Percentiles rank a stretch among this genome's conserved stretches.
Conservation (phyloP, 2,113 vertebrate genomes). For the Sitta europaea region DNA sequence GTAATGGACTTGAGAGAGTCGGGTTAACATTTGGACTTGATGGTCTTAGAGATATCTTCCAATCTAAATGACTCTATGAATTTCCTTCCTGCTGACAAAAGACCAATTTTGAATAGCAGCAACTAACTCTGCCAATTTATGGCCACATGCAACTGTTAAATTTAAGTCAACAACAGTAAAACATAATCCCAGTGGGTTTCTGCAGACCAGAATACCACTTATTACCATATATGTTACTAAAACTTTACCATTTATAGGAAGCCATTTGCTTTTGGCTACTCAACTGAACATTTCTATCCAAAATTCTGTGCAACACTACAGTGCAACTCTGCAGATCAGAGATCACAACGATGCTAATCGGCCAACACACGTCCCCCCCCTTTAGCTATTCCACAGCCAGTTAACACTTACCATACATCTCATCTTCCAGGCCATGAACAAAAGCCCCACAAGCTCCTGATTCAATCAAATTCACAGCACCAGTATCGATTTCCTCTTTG, state of each 20-base stretch:
- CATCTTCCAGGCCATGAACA: slow-evolving; percentile 95
- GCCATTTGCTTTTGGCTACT: background rate
- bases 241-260: background rate
- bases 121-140: background rate
- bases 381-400: background rate
- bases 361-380: background rate
- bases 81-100: background rate
- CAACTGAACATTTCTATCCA: background rate
- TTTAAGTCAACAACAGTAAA: background rate
- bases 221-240: background rate
- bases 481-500: slow-evolving; percentile 90
- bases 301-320: background rate
- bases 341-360: background rate
- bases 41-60: background rate
- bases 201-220: background rate
- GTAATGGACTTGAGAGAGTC: background rate
- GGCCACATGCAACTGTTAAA: background rate
- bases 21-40: fast-evolving
- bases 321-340: background rate
- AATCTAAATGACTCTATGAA: background rate
- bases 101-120: background rate
- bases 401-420: slow-evolving; percentile 89
- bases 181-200: background rate
- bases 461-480: slow-evolving; percentile 92
- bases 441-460: slow-evolving; percentile 96